Conservation (phyloP, 2,888 invertebrate species). For the Synanthedon myopaeformis region DNA sequence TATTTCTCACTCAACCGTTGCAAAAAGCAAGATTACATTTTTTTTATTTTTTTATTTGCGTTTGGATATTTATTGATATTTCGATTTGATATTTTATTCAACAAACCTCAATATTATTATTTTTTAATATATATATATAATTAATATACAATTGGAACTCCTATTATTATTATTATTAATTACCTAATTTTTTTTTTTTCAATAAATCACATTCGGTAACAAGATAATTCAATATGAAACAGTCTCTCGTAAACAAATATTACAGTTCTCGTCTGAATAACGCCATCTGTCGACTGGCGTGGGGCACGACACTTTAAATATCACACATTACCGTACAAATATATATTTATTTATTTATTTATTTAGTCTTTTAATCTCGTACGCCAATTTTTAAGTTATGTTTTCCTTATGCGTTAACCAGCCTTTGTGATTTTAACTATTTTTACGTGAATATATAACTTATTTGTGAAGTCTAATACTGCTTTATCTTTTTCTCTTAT, state of each 20-base stretch:
- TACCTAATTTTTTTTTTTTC: conserved; percentile 57
- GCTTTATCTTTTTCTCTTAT: no score
- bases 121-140: conserved; percentile 51
- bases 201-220: conserved; percentile 67
- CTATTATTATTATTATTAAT: conserved; percentile 67
- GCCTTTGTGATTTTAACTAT: no score
- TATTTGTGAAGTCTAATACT: no score
- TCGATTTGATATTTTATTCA: conserved; percentile 22
- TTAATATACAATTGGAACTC: conserved; percentile 67
- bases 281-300: conserved; percentile 8
- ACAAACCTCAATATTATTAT: conserved; percentile 26
- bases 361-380: no score
- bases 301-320: conserved; percentile 3
- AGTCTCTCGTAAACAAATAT: conserved; percentile 37
- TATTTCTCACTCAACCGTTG: no score
- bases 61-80: conserved; percentile 23
- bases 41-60: no score
- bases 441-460: no score
- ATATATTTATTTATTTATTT: no score
- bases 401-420: no score
- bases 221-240: conserved; percentile 38
- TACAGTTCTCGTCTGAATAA: conserved; percentile 7
- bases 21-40: no score
- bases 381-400: no score
- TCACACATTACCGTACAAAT: no score